Evolutionary conservation across 1,140 invertebrate genomes (phyloP), one percentile per base, ranked within the genome.

Genomic region (Diorhabda carinulata): DNA sequence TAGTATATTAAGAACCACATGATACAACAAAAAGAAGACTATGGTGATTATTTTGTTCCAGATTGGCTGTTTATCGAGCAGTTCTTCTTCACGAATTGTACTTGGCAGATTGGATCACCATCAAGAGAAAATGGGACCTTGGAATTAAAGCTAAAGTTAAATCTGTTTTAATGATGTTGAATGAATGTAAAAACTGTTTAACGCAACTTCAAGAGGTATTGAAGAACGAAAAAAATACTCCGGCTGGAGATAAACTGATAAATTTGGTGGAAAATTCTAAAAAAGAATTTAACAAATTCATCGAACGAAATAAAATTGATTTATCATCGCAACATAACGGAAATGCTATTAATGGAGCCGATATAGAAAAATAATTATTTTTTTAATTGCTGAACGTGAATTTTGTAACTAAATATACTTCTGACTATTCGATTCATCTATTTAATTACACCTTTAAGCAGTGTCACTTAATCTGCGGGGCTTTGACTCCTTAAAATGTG

Each of bases 61-160:
- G 91, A 71, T 80, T 93, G 2, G 84, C 86, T 62, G 82, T 93
- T 45, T 93, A 93, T 74, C 85, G 86, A 2, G 87, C 87, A n/a
- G 89, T 92, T 40, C 81, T 91, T 44, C 82, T 89, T 52, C 86
- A 90, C 64, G 91, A 93, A 80, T 81, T 92, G 3, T 78, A 86
- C 67, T 79, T 88, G 74, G 86, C 86, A 10, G 74, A 88, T 75
- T 72, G 87, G 72, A 81, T 86, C 68, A 82, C 84, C 65, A 80
- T 83, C 4, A 84, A 84, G 58, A 77, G 85, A 57, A 84, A 83
- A 70, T 76, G 80, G 68, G 83, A 85, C 66, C 74, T 77, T 57
- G 83, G 83, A 68, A 78, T 77, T 43, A 80, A 81, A 71, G 74
- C 74, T 42, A 76, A 75, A 66, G 75, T 78, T 42, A 78, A 78